Base-by-base conservation (phyloP, 1,140 invertebrate genomes). In the Drosophila subobscura region DNA sequence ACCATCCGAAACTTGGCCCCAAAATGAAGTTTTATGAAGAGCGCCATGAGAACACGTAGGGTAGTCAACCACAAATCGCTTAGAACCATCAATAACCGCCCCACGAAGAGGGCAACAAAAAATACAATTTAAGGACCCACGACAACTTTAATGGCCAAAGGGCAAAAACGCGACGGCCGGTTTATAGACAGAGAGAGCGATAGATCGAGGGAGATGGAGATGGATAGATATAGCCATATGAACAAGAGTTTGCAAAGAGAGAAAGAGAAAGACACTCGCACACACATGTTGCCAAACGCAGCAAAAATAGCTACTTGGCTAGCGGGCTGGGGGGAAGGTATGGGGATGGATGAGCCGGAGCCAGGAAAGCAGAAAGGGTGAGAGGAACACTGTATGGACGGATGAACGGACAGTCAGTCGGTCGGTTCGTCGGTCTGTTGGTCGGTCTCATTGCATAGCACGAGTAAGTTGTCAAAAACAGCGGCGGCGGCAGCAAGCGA, bases 391-490 rank as follows among this genome's bases (percentile, higher is more conserved):
- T 7, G 49, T n/a, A 42, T 61, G 52, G 56, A 55, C 51, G 59
- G 44, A 54, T 50, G 40, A 52, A 37, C 57, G 27, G 44, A 33
- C 22, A 54, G 45, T 20, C 16, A 20, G 16, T 20, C 16, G 16
- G 16, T 20, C 1, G 16, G 16, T 20, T 1, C n/a, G 44, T 44
- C 50, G 46, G 64, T 37, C 22, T 25, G 52, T 55, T 25, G 65
- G 45, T 54, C 3, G 33, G 33, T 37, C 57, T 20, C 63, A 40
- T 53, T 23, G 52, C 55, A 51, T 41, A 67, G 78, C 79, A 84
- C 75, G 79, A 84, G 72, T 84, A 79, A 84, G 79, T 84, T 84
- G 79, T 84, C 79, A 84, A 76, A 78, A 83, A 66, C 79, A 83
- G 79, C 56, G 60, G 52, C 70, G 46, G 14, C 55, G 49, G 20